Percentiles rank a stretch among this genome's conserved stretches.
These are phyloP conservation scores for Physella acuta DNA, from an alignment of 1,140 invertebrate species.

Conservation along the genomic window DNA sequence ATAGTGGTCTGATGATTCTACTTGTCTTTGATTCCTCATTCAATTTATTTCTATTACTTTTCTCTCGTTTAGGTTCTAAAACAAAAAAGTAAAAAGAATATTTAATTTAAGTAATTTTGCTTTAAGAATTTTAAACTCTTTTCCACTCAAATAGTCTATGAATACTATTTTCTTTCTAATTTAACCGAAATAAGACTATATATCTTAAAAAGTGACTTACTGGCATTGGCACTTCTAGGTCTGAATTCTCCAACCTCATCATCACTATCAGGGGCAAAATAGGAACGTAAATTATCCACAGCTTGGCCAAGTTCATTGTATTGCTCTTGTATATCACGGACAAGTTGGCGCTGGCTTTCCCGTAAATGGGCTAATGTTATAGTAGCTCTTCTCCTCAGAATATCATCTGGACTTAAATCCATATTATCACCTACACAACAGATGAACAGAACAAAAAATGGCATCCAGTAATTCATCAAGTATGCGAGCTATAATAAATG, in stretches of 20 bases:
- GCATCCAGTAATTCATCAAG: too few species aligned
- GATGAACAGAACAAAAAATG: too few species aligned
- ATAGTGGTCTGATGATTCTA: not conserved
- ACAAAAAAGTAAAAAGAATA: too few species aligned
- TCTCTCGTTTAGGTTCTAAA: too few species aligned
- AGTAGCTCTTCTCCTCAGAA: not conserved
- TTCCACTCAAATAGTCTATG: too few species aligned
- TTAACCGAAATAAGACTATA: not conserved
- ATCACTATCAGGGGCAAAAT: not conserved
- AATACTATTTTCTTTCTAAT: not conserved
- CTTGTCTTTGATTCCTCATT: not conserved
- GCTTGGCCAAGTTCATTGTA: constrained; percentile 18
- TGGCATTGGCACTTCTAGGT: not conserved
- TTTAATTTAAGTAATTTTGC: too few species aligned
- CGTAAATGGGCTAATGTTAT: not conserved
- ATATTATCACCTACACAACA: too few species aligned
- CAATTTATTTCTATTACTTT: too few species aligned
- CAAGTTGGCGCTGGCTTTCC: constrained; percentile 13
- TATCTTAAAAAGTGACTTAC: not conserved
- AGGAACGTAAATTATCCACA: not conserved
- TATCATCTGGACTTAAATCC: constrained; percentile 6
- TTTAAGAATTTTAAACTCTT: too few species aligned
- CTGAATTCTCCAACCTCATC: constrained; percentile 4
- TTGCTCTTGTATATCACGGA: constrained; percentile 13
- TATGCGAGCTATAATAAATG: too few species aligned